Evolutionary conservation across 2,888 invertebrate genomes (phyloP), one percentile per base, ranked within the genome.

Genomic region (Callyntrura sp.): DNA sequence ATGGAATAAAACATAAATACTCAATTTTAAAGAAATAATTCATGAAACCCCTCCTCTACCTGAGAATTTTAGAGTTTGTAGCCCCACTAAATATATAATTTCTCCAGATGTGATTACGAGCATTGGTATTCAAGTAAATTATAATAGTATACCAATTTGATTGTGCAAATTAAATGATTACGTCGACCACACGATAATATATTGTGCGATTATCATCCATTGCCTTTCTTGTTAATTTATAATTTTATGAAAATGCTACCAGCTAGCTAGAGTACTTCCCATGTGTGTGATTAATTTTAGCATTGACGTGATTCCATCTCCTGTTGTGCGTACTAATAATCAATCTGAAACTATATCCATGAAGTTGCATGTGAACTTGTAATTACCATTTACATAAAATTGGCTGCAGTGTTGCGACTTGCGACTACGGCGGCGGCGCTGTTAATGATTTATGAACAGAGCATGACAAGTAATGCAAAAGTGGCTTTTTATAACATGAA

Each of bases 401-500:
- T 57, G 35, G 57, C 28, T 23, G 28, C 45, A 45, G 23, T 25
- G 35, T 35, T 35, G 14, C 28, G 76, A 48, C 11, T 35, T 35
- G 14, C 28, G 76, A 48, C 11, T 20, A 55, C 57, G 57, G 48
- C 73, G 23, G 43, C 57, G 57, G 48, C 73, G 23, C n/a, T 79
- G 62, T 17, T 68, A 28, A 70, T 88, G 87, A 88, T 88, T 88
- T 88, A 88, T 88, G 81, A 88, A 73, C 45, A 45, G 25, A 82
- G 60, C 87, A 88, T 88, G 87, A 88, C 87, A 73, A 25, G 87
- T 87, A 51, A 25, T 57, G 25, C 48, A 48, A 35, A 48, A 83
- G 35, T 62, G 62, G n/a, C 81, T 62, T 81, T 68, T 14, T 60
- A 35, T 55, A 28, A 12, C 25, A 68, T 48, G 17, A 60, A 57